phyloP scores from a whole-genome alignment of 2,888 invertebrate species.

The Scaptomyza flava region DNA sequence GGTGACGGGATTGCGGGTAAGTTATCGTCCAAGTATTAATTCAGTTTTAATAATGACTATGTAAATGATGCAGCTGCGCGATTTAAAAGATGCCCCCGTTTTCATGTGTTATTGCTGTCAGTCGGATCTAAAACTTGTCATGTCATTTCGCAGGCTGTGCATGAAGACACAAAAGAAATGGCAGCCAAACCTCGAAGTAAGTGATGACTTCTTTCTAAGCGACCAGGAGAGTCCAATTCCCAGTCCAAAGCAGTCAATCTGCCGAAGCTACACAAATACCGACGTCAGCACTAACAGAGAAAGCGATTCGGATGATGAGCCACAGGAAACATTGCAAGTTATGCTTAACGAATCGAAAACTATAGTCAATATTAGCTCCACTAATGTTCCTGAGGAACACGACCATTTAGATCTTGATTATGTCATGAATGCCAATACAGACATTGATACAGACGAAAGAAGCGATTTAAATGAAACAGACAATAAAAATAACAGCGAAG shows the following conservation, averaged over 20 bases:
- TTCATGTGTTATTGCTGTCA: slow-evolving; percentile 62
- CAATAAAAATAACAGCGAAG: neutral
- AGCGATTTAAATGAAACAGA: neutral
- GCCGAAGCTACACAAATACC: neutral
- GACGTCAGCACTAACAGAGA: slow-evolving; percentile 13
- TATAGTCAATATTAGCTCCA: neutral
- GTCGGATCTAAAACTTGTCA: slow-evolving; percentile 50
- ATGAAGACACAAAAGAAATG: slow-evolving; percentile 61
- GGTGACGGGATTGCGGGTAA: slow-evolving; percentile 56
- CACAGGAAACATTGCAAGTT: slow-evolving; percentile 44
- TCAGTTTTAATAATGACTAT: neutral
- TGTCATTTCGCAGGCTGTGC: slow-evolving; percentile 57
- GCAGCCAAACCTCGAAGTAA: slow-evolving; percentile 1
- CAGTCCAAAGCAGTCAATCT: neutral
- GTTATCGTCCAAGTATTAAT: neutral
- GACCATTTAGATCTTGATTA: slow-evolving; percentile 36
- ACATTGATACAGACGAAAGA: slow-evolving; percentile 29
- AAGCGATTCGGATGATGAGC: slow-evolving; percentile 25
- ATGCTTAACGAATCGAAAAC: slow-evolving; percentile 40
- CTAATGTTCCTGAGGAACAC: slow-evolving; percentile 19
- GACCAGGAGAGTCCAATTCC: slow-evolving; percentile 17
- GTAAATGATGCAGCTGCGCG: slow-evolving; percentile 26
- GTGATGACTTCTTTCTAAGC: slow-evolving; percentile 25
- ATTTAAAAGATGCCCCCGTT: slow-evolving; percentile 29
- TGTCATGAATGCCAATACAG: slow-evolving; percentile 4